These are phyloP conservation scores for Oryzias javanicus DNA, from an alignment of 2,113 vertebrate species.

Conservation along the genomic window DNA sequence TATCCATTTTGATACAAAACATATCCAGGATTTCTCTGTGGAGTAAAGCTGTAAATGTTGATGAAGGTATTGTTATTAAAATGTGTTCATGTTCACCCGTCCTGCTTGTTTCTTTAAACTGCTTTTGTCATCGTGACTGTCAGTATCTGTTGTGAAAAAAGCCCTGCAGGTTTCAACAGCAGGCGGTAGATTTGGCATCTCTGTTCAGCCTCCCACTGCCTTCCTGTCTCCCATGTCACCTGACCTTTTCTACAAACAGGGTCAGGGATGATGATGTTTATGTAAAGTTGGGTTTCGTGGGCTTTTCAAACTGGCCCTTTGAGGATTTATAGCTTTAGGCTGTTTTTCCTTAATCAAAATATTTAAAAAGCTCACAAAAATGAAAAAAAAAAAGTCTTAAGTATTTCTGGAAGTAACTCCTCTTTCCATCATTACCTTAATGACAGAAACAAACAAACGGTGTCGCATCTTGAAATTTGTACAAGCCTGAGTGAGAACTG, in stretches of 20 bases:
- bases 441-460: constrained; percentile 3
- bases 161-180: constrained; percentile 13
- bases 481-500: constrained; percentile 46
- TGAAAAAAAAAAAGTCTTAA: background rate
- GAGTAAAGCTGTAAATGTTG: no score
- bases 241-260: constrained; percentile 29
- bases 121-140: no score
- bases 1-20: no score
- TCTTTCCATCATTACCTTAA: no score
- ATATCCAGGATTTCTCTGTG: no score
- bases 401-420: no score
- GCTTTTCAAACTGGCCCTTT: no score
- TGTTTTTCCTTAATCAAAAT: background rate
- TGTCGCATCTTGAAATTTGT: constrained; percentile 9
- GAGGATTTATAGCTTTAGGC: no score
- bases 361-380: background rate
- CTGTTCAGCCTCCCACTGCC: constrained; percentile 7
- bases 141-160: background rate
- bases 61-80: no score
- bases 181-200: constrained; percentile 13
- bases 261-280: constrained; percentile 8
- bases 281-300: no score
- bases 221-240: constrained; percentile 19
- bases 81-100: no score
- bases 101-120: no score